phyloP scores from a whole-genome alignment of 2,888 invertebrate genomes.

The Eristalinus sepulchralis region DNA sequence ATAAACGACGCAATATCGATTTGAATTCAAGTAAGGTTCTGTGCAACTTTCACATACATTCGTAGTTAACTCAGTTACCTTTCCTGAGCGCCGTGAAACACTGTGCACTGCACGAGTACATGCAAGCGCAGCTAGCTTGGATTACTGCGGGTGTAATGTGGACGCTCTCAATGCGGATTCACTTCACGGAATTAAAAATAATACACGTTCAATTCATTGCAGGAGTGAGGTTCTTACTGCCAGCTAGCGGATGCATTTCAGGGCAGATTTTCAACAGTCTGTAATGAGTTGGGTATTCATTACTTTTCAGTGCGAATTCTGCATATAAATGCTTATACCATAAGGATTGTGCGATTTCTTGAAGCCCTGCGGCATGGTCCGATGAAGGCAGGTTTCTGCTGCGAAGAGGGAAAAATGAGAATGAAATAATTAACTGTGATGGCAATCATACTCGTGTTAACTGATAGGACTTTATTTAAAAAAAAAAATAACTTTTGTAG shows the following conservation, averaged over 20 bases:
- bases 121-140: background rate
- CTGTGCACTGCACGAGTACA: background rate
- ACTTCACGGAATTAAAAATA: background rate
- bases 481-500: no score
- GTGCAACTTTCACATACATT: background rate
- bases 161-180: background rate
- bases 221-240: background rate
- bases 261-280: background rate
- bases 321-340: background rate
- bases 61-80: background rate
- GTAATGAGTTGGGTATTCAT: background rate
- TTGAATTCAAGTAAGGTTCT: background rate
- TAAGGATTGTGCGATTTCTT: background rate
- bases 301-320: background rate
- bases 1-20: conserved; percentile 13
- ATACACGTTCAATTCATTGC: background rate
- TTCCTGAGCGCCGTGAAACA: background rate
- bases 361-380: background rate
- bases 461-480: no score
- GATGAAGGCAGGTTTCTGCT: background rate
- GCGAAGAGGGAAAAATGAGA: background rate
- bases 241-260: background rate
- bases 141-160: background rate
- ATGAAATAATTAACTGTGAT: background rate
- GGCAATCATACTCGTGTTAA: no score